These are phyloP conservation scores for Desmophyllum pertusum DNA, from an alignment of 92 coral and sea anemone genomes.

Conservation along the genomic window DNA sequence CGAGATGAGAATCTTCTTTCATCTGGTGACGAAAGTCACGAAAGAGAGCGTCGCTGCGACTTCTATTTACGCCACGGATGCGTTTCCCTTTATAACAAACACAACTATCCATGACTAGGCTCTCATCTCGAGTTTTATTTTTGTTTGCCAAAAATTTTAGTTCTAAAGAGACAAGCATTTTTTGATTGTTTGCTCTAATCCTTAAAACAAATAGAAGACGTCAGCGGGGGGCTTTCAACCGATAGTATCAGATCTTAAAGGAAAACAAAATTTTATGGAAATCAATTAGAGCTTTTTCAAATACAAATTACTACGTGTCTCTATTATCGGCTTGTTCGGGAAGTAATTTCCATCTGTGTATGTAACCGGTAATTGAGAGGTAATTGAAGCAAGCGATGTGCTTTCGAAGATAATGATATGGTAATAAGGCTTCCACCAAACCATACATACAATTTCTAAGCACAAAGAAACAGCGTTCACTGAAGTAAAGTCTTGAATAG, in stretches of 20 bases:
- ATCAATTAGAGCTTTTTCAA: conserved; percentile 91
- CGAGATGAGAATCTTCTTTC: conserved; percentile 51
- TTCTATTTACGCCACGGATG: background rate
- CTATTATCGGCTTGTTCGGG: conserved; percentile 81
- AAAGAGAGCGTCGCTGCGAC: background rate
- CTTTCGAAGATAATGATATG: conserved; percentile 71
- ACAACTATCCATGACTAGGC: background rate
- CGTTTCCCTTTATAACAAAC: background rate
- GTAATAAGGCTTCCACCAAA: conserved; percentile 61
- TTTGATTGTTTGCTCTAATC: conserved; percentile 88
- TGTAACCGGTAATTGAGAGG: conserved; percentile 90
- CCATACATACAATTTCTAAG: conserved; percentile 17
- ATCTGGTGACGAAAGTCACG: conserved; percentile 56
- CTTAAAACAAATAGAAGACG: conserved; percentile 93
- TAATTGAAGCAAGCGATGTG: conserved; percentile 92
- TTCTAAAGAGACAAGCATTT: conserved; percentile 79
- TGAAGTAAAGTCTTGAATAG: conserved; percentile 16
- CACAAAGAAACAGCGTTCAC: conserved; percentile 19
- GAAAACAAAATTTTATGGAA: conserved; percentile 88
- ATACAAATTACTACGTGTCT: conserved; percentile 83
- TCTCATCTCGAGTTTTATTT: background rate
- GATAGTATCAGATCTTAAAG: conserved; percentile 89
- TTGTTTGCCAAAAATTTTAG: conserved; percentile 73
- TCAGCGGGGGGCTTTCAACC: conserved; percentile 90
- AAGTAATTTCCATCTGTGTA: conserved; percentile 90